Base-by-base conservation (phyloP, 2,113 vertebrate species). In the Crotophaga sulcirostris region DNA sequence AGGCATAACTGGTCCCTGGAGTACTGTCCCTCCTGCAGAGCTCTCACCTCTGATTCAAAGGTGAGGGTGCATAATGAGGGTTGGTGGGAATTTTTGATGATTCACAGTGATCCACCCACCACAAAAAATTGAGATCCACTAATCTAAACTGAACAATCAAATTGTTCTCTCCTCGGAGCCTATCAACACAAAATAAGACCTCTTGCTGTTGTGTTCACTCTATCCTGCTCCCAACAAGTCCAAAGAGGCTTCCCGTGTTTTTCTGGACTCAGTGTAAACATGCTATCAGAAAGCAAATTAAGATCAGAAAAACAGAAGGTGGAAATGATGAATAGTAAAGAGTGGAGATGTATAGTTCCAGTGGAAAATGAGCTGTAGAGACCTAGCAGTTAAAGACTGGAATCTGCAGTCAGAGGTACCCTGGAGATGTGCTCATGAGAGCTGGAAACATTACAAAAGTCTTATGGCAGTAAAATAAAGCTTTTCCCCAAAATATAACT, bases 21-120 rank as follows among this genome's bases (percentile, higher is more conserved):
- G 40, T 3, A 34, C 23, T 3, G 13, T 36, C 21, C 5, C 31
- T 25, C 29, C 13, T 0, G 1, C 25, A 36, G 38, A 2, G 2
- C 26, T 88, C 72, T 66, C 59, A 62, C 9, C 15, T 34, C 34
- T 33, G 47, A 15, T 66, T 83, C 40, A 34, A 77, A 49, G n/a
- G 31, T 78, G 26, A 67, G 9, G 28, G 11, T 54, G 45, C 7
- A 24, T 17, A 34, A 14, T 51, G 56, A n/a, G 38, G 12, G 25
- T 3, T 60, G 24, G 16, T 59, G 25, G 72, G 75, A 60, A 34
- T 29, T 25, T 72, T 49, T 40, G 21, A 24, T 40, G 38, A n/a
- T 29, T 72, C 11, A 6, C 17, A 51, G 23, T n/a, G 19, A 29
- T 33, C 13, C 20, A 45, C 2, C 58, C 20, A 76, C 28, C 36